Conservation (phyloP, 2,113 vertebrate species). For the Oncorhynchus keta region DNA sequence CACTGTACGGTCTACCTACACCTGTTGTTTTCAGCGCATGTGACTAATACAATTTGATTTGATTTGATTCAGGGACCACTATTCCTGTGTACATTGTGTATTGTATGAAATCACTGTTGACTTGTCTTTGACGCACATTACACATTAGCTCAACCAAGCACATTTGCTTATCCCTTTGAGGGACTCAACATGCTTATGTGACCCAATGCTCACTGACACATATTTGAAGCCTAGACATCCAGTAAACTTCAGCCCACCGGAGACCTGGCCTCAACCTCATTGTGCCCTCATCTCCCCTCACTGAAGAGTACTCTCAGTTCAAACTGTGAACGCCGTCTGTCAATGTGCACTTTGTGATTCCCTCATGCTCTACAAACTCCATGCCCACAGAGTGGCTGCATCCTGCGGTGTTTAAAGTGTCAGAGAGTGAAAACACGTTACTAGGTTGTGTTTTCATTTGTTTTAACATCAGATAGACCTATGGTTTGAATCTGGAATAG, state of each 20-base stretch:
- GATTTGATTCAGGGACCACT: neutral
- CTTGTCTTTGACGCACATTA: neutral
- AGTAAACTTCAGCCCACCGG: neutral
- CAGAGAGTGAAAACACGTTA: too few relatives aligned
- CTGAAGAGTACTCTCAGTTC: neutral
- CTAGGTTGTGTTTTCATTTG: too few relatives aligned
- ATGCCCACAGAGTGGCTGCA: too few relatives aligned
- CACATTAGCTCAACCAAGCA: neutral
- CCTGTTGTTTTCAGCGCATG: too few relatives aligned
- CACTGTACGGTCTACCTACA: too few relatives aligned
- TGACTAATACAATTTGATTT: too few relatives aligned
- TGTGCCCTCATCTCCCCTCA: neutral
- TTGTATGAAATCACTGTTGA: neutral
- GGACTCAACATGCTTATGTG: too few relatives aligned
- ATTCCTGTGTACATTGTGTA: neutral
- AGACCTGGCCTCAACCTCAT: neutral
- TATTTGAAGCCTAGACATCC: neutral
- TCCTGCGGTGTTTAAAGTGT: too few relatives aligned
- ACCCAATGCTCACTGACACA: neutral
- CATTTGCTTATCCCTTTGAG: too few relatives aligned
- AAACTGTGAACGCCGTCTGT: neutral
- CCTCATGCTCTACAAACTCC: conserved; percentile 36
- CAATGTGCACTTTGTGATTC: conserved; percentile 13
- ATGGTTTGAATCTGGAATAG: too few relatives aligned
- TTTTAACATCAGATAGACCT: conserved; percentile 21